phyloP scores from a whole-genome alignment of 2,797 vertebrate genomes.

The Arremon brunneinucha region DNA sequence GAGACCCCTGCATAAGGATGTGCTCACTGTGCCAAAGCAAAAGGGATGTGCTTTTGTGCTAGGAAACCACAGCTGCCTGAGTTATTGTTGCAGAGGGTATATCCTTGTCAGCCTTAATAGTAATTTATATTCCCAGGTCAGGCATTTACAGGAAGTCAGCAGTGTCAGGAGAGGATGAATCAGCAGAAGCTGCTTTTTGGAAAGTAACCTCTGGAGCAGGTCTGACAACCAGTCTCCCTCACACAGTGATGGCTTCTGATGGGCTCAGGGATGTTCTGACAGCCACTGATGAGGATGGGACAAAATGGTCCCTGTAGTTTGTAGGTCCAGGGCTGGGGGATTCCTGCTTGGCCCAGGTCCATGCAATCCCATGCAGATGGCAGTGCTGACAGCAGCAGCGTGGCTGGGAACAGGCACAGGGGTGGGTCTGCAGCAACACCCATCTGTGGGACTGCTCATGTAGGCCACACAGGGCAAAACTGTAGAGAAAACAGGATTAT shows the following conservation, averaged over 20 bases:
- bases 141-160: conserved; percentile 35
- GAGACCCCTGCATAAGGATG: neutral
- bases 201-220: neutral
- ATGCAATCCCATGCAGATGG: neutral
- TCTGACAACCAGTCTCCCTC: neutral
- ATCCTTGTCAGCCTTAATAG: conserved; percentile 51
- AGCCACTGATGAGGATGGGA: neutral
- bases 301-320: neutral
- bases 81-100: conserved; percentile 22
- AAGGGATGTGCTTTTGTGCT: conserved; percentile 31
- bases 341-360: neutral
- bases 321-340: neutral
- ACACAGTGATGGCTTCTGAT: neutral
- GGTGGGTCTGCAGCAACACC: neutral
- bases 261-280: neutral
- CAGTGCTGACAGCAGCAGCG: fast-evolving
- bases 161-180: conserved; percentile 26
- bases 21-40: neutral
- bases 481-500: neutral
- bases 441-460: neutral
- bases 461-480: neutral
- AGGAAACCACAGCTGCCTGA: neutral
- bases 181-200: conserved; percentile 44
- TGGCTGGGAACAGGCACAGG: neutral
- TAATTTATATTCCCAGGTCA: conserved; percentile 51